phyloP scores from a whole-genome alignment of 1,140 invertebrate species.

The Macrobrachium rosenbergii region DNA sequence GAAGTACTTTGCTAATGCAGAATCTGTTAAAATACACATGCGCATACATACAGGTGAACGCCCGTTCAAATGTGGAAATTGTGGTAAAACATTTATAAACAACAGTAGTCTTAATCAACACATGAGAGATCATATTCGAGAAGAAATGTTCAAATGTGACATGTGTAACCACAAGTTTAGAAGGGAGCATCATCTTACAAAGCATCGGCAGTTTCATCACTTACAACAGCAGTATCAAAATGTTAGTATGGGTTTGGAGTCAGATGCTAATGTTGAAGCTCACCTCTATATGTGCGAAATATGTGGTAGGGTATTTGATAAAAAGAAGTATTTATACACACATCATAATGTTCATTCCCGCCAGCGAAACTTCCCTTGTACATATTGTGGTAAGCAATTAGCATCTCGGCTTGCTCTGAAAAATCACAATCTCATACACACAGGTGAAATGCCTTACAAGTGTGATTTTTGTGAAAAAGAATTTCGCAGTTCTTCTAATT shows the following conservation, averaged over 20 bases:
- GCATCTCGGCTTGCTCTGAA: conserved; percentile 59
- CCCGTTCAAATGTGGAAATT: conserved; percentile 92
- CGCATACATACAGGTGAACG: conserved; percentile 80
- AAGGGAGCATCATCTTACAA: conserved; percentile 54
- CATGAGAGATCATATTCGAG: conserved; percentile 62
- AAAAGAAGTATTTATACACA: conserved; percentile 64
- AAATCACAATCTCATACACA: conserved; percentile 64
- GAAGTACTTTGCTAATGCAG: conserved; percentile 71
- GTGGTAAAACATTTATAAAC: conserved; percentile 93
- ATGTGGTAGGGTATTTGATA: conserved; percentile 65
- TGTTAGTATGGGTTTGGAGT: conserved; percentile 49
- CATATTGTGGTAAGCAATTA: conserved; percentile 61
- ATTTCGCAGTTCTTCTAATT: conserved; percentile 64
- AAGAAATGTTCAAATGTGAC: conserved; percentile 65
- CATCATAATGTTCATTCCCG: conserved; percentile 66
- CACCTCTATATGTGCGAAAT: conserved; percentile 62
- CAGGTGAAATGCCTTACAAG: conserved; percentile 63
- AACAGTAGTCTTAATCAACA: conserved; percentile 71
- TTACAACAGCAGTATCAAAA: conserved; percentile 52
- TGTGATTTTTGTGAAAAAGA: conserved; percentile 58
- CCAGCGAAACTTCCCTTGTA: conserved; percentile 60
- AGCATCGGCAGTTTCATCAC: conserved; percentile 59
- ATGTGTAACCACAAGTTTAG: conserved; percentile 63
- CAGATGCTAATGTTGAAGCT: conserved; percentile 43
- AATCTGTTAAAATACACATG: conserved; percentile 63